These are phyloP conservation scores for Megathymus violae DNA, from an alignment of 1,140 invertebrate species.

Conservation along the genomic window DNA sequence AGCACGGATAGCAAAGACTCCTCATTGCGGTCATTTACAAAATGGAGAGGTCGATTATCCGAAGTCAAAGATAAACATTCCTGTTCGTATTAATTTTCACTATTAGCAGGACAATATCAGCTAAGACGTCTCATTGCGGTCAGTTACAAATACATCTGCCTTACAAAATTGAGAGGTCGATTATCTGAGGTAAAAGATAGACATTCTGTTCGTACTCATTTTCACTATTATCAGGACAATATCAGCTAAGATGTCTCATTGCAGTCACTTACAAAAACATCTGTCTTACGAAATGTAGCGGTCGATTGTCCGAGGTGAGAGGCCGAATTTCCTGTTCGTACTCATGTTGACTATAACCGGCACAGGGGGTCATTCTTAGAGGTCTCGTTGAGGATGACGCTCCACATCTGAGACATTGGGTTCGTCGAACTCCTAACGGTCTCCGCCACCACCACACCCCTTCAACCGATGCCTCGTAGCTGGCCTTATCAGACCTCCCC, in stretches of 20 bases:
- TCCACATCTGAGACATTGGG: slow-evolving; percentile 58
- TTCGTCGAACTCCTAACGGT: slow-evolving; percentile 59
- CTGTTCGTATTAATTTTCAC: no score
- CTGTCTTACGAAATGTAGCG: slow-evolving; percentile 67
- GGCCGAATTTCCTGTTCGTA: slow-evolving; percentile 49
- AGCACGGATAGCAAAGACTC: no score
- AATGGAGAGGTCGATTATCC: no score
- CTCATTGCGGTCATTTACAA: no score
- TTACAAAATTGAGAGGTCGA: no score
- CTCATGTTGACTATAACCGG: slow-evolving; percentile 50
- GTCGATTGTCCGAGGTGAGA: slow-evolving; percentile 62
- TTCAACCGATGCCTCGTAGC: slow-evolving; percentile 56
- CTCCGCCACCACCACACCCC: slow-evolving; percentile 72
- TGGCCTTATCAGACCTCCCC: slow-evolving; percentile 50
- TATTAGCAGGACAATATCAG: background rate
- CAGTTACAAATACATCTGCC: slow-evolving; percentile 71
- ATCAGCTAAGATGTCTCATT: background rate
- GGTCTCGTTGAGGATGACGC: slow-evolving; percentile 66
- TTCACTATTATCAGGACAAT: background rate
- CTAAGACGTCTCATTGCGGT: no score
- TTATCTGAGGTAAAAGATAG: no score
- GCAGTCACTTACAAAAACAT: slow-evolving; percentile 61
- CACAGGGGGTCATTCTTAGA: slow-evolving; percentile 62
- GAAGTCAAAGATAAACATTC: no score
- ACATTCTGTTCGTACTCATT: no score